Evolutionary conservation across 2,797 vertebrate species (phyloP).

Genomic region (Sparus aurata): DNA sequence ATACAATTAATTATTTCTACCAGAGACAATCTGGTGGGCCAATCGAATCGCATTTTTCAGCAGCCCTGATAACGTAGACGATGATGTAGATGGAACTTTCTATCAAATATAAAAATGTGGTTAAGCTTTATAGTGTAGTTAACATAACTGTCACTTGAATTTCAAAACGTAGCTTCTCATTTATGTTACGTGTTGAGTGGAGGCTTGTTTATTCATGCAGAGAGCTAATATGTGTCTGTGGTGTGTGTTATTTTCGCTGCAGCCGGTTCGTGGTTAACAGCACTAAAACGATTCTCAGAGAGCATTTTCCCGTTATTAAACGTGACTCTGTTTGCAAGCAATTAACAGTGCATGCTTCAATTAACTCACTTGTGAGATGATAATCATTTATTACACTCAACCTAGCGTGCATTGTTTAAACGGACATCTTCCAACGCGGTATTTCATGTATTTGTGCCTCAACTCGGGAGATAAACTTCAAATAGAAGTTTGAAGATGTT

Average conservation of each 20-base stretch:
- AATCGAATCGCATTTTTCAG: no score
- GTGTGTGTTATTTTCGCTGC: not conserved
- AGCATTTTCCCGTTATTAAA: not conserved
- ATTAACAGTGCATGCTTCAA: not conserved
- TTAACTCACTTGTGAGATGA: not conserved
- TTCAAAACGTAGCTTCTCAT: no score
- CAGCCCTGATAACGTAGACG: not conserved
- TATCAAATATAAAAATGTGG: not conserved
- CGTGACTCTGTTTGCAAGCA: no score
- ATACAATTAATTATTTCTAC: no score
- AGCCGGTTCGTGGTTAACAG: slow-evolving; percentile 1
- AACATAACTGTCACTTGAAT: no score
- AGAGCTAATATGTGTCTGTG: not conserved
- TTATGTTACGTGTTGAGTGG: not conserved
- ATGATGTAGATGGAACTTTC: not conserved
- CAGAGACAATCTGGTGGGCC: no score
- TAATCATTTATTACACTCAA: not conserved
- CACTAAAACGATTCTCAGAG: not conserved
- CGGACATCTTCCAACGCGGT: not conserved
- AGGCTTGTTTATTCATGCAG: slow-evolving; percentile 4
- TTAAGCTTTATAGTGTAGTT: no score
- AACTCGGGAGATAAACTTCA: slow-evolving; percentile 2
- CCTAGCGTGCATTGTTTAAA: not conserved
- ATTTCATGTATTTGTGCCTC: not conserved
- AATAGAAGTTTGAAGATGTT: not conserved